A percentile compares a stretch with the other conserved stretches of the same genome.
Conservation (phyloP, 2,797 vertebrate species). For the Lophotriccus pileatus region DNA sequence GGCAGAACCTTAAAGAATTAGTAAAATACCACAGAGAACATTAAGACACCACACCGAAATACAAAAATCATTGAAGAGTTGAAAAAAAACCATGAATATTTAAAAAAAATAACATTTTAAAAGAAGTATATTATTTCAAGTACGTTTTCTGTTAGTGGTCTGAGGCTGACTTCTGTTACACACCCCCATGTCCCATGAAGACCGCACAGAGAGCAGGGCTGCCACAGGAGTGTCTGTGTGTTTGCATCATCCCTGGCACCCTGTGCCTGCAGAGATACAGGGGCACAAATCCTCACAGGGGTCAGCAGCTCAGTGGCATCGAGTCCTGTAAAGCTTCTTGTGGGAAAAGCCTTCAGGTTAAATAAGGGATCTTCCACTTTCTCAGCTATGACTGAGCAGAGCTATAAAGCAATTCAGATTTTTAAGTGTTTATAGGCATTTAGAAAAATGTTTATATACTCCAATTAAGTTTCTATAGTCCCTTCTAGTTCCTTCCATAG, state of each 20-base stretch:
- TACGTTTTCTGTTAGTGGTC: neutral
- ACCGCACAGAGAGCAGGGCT: neutral
- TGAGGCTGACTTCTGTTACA: neutral
- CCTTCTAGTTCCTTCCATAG: neutral
- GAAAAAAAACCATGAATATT: neutral
- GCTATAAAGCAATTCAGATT: neutral
- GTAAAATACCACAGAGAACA: neutral
- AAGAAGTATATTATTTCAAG: neutral
- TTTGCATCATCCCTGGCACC: neutral
- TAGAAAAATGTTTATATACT: constrained; percentile 26
- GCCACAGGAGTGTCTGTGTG: rapidly evolving
- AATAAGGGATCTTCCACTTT: neutral
- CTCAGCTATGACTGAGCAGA: neutral
- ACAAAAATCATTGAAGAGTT: neutral
- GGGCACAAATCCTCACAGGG: neutral
- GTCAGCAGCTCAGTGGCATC: neutral
- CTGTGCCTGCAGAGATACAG: rapidly evolving
- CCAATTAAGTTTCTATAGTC: constrained; percentile 18
- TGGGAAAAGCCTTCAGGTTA: neutral
- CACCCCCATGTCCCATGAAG: rapidly evolving
- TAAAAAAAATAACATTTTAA: neutral
- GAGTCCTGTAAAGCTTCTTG: neutral
- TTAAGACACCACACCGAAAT: neutral
- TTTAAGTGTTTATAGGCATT: constrained; percentile 29
- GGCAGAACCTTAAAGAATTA: neutral